Evolutionary conservation across 2,888 invertebrate species (phyloP).

Genomic region (Netelia melanura): DNA sequence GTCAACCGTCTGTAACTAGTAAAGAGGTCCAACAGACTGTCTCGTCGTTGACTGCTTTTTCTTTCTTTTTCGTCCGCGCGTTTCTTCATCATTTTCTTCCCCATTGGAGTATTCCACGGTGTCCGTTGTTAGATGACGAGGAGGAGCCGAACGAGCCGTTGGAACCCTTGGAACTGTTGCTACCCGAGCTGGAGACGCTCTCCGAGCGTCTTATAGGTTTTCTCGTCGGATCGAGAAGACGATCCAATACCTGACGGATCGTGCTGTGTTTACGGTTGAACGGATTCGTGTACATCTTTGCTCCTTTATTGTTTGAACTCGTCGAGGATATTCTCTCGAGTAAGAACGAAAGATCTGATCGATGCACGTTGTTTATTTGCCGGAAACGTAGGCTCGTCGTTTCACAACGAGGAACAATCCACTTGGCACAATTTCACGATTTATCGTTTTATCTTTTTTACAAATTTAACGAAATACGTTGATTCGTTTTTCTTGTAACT

Average conservation of each 20-base stretch:
- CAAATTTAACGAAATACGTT: not conserved
- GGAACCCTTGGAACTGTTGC: conserved; percentile 78
- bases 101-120: conserved; percentile 79
- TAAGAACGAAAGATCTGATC: not conserved
- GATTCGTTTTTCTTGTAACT: not conserved
- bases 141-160: conserved; percentile 74
- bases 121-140: conserved; percentile 67
- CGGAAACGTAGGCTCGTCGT: not conserved
- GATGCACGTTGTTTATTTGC: not conserved
- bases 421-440: conserved; percentile 20
- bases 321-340: not conserved
- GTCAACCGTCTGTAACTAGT: not conserved
- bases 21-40: not conserved
- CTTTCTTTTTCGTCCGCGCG: not conserved
- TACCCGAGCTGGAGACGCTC: conserved; percentile 80
- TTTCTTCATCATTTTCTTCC: conserved; percentile 77
- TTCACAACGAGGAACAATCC: not conserved
- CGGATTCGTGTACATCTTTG: conserved; percentile 89
- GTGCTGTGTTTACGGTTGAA: conserved; percentile 90
- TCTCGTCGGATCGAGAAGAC: conserved; percentile 86
- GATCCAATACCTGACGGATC: conserved; percentile 89
- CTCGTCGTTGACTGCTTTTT: not conserved
- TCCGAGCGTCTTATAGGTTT: conserved; percentile 80
- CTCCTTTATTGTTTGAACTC: not conserved
- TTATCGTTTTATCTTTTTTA: not conserved